Conservation (phyloP, 1,140 invertebrate genomes). For the Trichomalopsis sarcophagae region DNA sequence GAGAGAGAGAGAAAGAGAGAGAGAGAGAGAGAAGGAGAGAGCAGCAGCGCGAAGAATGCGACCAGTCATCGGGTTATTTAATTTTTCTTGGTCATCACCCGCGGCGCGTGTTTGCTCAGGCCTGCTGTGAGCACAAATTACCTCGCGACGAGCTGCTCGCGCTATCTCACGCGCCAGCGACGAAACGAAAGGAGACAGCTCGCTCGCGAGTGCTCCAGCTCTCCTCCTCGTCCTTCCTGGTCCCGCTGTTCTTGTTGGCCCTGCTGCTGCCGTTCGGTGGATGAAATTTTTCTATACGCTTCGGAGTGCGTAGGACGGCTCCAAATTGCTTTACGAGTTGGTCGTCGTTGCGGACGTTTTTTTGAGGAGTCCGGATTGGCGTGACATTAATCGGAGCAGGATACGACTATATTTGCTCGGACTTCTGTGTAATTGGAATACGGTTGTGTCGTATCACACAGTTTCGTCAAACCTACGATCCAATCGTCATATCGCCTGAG, state of each 20-base stretch:
- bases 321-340: neutral
- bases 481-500: neutral
- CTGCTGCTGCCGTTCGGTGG: neutral
- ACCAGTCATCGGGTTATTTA: conserved; percentile 79
- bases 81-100: conserved; percentile 74
- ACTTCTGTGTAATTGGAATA: too few relatives aligned
- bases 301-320: neutral
- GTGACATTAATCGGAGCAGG: neutral
- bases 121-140: conserved; percentile 81
- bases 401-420: neutral
- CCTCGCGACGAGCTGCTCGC: conserved; percentile 70
- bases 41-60: conserved; percentile 73
- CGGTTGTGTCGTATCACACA: neutral
- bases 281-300: conserved; percentile 2
- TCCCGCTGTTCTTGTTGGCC: neutral
- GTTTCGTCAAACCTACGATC: neutral
- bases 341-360: neutral
- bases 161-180: conserved; percentile 45
- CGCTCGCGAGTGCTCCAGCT: neutral
- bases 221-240: neutral
- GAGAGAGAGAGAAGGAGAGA: conserved; percentile 8
- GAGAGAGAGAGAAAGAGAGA: conserved; percentile 17
- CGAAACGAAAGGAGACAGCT: conserved; percentile 52
- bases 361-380: neutral
- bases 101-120: conserved; percentile 78